Evolutionary conservation across 2,797 vertebrate species (phyloP).

Genomic region (Naso thynnoides): DNA sequence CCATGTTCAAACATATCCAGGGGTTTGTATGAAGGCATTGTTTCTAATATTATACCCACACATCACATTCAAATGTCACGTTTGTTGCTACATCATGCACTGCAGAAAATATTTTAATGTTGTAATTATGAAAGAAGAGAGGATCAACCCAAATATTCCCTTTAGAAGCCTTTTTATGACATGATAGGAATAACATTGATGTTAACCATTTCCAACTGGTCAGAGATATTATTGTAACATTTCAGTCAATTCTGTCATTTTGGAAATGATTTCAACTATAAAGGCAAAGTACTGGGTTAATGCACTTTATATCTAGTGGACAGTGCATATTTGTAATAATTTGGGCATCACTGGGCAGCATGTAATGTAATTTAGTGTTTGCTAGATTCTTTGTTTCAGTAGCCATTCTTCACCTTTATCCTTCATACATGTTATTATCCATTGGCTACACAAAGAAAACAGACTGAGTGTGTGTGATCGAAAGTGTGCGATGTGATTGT

Average conservation of each 20-base stretch:
- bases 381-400: slow-evolving; percentile 7
- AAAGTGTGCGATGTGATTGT: slow-evolving; percentile 21
- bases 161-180: not conserved
- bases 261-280: not conserved
- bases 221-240: not conserved
- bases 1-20: slow-evolving; percentile 27
- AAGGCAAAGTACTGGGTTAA: not conserved
- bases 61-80: slow-evolving; percentile 27
- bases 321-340: not conserved
- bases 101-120: slow-evolving; percentile 32
- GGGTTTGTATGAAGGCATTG: slow-evolving; percentile 39
- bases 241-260: slow-evolving; percentile 4
- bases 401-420: not conserved
- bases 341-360: slow-evolving; percentile 10
- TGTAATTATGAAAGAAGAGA: not conserved
- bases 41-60: slow-evolving; percentile 27
- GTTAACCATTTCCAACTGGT: slow-evolving; percentile 3
- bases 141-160: not conserved
- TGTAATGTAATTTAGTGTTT: not conserved
- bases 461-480: slow-evolving; percentile 20
- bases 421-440: too few relatives aligned
- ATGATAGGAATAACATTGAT: not conserved
- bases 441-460: slow-evolving; percentile 14
- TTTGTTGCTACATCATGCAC: slow-evolving; percentile 47
- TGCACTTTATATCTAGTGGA: slow-evolving; percentile 20